Base-by-base conservation (phyloP, 2,113 vertebrate genomes). In the Eulacestoma nigropectus region DNA sequence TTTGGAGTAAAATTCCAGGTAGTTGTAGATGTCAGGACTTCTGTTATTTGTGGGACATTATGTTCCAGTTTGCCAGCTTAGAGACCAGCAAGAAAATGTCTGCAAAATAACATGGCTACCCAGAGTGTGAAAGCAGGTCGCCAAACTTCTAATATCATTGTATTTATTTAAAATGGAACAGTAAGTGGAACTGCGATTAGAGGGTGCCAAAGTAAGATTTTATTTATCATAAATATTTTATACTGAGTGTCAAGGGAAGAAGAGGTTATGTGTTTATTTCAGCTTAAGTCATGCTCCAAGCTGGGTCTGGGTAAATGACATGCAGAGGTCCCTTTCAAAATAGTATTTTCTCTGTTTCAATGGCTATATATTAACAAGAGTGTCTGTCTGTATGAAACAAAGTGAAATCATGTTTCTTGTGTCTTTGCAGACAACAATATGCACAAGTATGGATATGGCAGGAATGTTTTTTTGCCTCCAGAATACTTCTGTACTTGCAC, bases 141-240 rank as follows among this genome's bases (percentile, higher is more conserved):
- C 65, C n/a, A 74, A 75, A 30, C 39, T 60, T 80, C 76, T 59
- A 47, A 42, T 81, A 41, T 30, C 7, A 44, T 42, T 83, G 23
- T 44, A 8, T 86, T 76, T 62, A 68, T 59, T 47, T 59, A 72
- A 89, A 94, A 37, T 29, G 39, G 64, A 90, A 55, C 9, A 46
- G 13, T 57, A 29, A 53, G 30, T 70, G 44, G 63, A 90, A 67
- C 42, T 59, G 39, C 0, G 1, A 83, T 84, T 52, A 77, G 83
- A 69, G 25, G 25, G 32, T 92, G 65, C 44, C 56, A 94, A 70
- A 90, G 11, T 15, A 55, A 49, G 39, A 18, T 50, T 47, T 74
- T 59, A 49, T 89, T 96, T 92, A 84, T 87, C 59, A 63, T 90
- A 47, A 78, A 72, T 84, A 63, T 74, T 93, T 95, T 53, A 67